Conservation (phyloP, 2,113 vertebrate genomes). For the Psilopogon haemacephalus region DNA sequence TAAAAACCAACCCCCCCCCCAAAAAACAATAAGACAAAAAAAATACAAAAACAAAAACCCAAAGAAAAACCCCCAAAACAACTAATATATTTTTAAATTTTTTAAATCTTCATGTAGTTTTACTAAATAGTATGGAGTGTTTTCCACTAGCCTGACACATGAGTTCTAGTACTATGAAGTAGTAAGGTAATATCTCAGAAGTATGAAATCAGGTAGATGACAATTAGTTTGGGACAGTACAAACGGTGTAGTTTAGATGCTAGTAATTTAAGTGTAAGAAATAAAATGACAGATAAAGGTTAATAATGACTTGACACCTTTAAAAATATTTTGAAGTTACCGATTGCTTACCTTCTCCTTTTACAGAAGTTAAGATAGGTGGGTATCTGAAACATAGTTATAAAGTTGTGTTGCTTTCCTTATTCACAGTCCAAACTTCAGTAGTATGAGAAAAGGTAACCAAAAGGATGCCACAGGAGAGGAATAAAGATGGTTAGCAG, state of each 20-base stretch:
- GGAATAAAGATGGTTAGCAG: background rate
- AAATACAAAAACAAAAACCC: too few relatives aligned
- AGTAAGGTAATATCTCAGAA: background rate
- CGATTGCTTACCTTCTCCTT: background rate
- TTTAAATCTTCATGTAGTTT: background rate
- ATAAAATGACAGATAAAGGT: background rate
- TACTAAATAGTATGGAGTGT: background rate
- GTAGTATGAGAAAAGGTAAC: background rate
- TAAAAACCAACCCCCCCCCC: too few relatives aligned
- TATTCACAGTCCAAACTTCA: background rate
- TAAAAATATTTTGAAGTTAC: background rate
- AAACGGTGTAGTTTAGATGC: background rate
- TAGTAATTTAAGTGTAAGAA: background rate
- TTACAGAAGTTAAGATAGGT: background rate
- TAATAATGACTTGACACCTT: background rate
- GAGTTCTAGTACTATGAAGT: background rate
- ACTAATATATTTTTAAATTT: background rate
- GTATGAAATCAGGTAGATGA: rapidly evolving
- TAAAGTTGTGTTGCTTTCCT: background rate
- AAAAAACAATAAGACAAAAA: too few relatives aligned
- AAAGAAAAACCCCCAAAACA: too few relatives aligned
- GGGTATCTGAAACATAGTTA: background rate
- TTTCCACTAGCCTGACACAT: background rate
- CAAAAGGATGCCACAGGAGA: background rate
- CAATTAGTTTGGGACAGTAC: background rate